Conservation (phyloP, 2,797 vertebrate species). For the Dipus sagitta region DNA sequence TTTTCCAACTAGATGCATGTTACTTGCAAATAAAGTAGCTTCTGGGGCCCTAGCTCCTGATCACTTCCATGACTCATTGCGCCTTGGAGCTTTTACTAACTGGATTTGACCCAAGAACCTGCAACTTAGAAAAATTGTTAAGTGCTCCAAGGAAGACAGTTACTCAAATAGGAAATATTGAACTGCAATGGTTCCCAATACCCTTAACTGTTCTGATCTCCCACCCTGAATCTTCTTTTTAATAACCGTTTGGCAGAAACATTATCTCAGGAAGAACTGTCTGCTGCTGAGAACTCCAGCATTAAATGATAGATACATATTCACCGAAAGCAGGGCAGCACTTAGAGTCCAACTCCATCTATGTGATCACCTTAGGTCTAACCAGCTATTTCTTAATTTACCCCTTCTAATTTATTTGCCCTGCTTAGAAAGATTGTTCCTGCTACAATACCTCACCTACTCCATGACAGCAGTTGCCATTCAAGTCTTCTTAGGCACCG, state of each 20-base stretch:
- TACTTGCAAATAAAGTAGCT: conserved; percentile 4
- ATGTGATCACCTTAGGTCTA: neutral
- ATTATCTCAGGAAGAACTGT: neutral
- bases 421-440: neutral
- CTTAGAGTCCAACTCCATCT: neutral
- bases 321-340: neutral
- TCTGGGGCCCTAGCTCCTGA: neutral
- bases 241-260: neutral
- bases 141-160: neutral
- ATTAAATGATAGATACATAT: neutral
- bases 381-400: neutral
- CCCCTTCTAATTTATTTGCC: neutral
- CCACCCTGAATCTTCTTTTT: neutral
- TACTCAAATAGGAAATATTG: conserved; percentile 40
- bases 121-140: neutral
- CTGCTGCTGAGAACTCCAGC: neutral
- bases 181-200: neutral
- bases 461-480: neutral
- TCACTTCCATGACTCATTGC: neutral
- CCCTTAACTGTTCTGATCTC: neutral
- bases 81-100: conserved; percentile 1
- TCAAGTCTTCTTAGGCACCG: neutral
- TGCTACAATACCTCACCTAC: neutral
- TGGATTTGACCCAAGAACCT: conserved; percentile 26
- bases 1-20: neutral